Evolutionary conservation across 2,797 vertebrate species (phyloP), one percentile per base, ranked within the genome.

Genomic region (Silurus lanzhouensis): DNA sequence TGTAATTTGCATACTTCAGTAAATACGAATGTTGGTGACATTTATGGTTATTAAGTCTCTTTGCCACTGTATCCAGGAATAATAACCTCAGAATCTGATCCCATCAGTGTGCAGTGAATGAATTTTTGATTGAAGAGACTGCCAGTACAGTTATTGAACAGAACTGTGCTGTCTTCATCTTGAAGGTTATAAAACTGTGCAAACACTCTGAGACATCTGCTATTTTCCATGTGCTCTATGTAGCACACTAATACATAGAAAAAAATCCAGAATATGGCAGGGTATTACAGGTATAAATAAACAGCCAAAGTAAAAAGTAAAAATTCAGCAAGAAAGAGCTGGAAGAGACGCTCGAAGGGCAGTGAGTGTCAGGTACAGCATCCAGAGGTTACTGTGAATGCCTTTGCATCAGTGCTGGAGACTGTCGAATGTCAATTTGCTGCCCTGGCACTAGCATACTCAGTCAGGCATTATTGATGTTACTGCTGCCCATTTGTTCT

Each of bases 401-500:
- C 55, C 85, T 86, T 82, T 38, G 79, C 80, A 86, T 60, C 60
- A 55, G 70, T 48, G 72, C 76, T 89, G 90, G 77, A 93, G 91
- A 91, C 87, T 89, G 90, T 93, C 89, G 89, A 86, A 89, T 90
- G 87, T 92, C 91, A 83, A 90, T 93, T 86, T 92, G 87, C 82
- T 87, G 86, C 90, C 86, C 87, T 88, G 93, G 92, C 31, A n/a
- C 79, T 83, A 83, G 84, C 83, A 86, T 80, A 91, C 92, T 92
- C 83, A 89, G 90, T 89, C 92, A 92, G 92, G 90, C 91, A 92
- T 93, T 92, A 93, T 91, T 93, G 93, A 95, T 93, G 88, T 91
- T 87, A 89, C 90, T 61, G 90, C 88, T 66, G 86, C 84, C 91
- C 81, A 46, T 91, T 94, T 92, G 88, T 85, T 90, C 91, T 92